Conservation (phyloP, 2,113 vertebrate genomes). For the Phaethornis superciliosus region DNA sequence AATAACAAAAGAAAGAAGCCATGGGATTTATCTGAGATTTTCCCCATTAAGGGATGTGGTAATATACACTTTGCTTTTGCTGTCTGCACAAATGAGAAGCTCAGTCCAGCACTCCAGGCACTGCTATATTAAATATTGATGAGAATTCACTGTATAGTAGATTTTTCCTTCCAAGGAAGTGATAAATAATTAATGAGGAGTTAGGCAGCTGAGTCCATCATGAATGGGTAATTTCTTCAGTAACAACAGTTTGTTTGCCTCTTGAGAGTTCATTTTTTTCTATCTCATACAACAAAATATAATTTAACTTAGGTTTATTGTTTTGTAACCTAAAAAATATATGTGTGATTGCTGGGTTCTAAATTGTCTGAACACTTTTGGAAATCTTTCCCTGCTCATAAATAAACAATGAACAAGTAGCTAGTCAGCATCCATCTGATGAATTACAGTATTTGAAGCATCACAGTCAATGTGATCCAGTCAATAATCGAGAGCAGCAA, state of each 20-base stretch:
- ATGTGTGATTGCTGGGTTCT: conserved; percentile 44
- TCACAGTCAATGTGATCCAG: conserved; percentile 21
- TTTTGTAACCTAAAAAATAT: conserved; percentile 53
- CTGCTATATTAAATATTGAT: conserved; percentile 80
- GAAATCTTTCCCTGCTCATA: conserved; percentile 58
- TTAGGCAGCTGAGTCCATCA: conserved; percentile 65
- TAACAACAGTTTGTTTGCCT: conserved; percentile 70
- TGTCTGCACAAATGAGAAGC: conserved; percentile 70
- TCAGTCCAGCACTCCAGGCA: conserved; percentile 69
- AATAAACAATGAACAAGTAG: conserved; percentile 66
- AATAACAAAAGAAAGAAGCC: conserved; percentile 55
- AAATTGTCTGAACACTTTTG: conserved; percentile 54
- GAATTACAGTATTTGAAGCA: conserved; percentile 42
- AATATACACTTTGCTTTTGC: conserved; percentile 60
- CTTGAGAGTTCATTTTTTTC: conserved; percentile 54
- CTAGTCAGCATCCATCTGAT: conserved; percentile 51
- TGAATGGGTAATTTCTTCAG: conserved; percentile 75
- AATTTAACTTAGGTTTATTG: conserved; percentile 63
- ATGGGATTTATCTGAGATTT: conserved; percentile 65
- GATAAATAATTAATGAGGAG: conserved; percentile 82
- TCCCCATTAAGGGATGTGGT: conserved; percentile 31
- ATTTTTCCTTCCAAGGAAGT: conserved; percentile 78
- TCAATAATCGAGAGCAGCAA: conserved; percentile 41
- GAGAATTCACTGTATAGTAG: conserved; percentile 72
- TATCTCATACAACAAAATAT: conserved; percentile 14